Conservation (phyloP, 2,113 vertebrate genomes). For the Globicephala melas region DNA sequence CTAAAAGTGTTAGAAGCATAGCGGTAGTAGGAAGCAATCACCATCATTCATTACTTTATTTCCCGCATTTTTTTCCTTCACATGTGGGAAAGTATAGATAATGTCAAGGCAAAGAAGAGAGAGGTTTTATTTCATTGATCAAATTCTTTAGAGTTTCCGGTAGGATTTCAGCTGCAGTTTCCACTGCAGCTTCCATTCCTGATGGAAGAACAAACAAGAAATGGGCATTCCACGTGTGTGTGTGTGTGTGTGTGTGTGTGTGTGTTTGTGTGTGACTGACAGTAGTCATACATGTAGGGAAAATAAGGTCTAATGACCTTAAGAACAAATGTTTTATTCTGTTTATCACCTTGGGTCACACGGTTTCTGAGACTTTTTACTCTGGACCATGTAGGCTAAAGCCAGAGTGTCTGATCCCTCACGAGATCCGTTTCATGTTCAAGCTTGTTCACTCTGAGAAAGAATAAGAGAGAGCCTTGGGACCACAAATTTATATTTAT, state of each 20-base stretch:
- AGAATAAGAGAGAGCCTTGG: background rate
- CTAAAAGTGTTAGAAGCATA: background rate
- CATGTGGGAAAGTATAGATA: background rate
- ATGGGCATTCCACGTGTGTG: accelerated
- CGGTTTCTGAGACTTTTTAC: background rate
- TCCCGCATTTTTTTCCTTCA: background rate
- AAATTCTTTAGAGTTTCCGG: background rate
- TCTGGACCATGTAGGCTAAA: background rate
- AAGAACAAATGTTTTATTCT: background rate
- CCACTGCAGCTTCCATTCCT: background rate
- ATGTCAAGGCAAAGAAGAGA: background rate
- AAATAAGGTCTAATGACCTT: background rate
- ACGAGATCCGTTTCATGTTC: background rate
- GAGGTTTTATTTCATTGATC: background rate
- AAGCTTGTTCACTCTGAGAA: background rate
- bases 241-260: background rate
- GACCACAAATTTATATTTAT: background rate
- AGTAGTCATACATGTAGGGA: background rate
- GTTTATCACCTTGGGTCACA: background rate
- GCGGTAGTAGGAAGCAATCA: background rate
- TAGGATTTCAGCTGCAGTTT: background rate
- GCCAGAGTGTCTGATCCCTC: background rate
- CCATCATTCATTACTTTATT: background rate
- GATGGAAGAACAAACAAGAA: background rate
- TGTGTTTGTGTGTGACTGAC: background rate